Evolutionary conservation across 2,797 vertebrate species (phyloP), one percentile per base, ranked within the genome.

Genomic region (Serranus cabrilla): DNA sequence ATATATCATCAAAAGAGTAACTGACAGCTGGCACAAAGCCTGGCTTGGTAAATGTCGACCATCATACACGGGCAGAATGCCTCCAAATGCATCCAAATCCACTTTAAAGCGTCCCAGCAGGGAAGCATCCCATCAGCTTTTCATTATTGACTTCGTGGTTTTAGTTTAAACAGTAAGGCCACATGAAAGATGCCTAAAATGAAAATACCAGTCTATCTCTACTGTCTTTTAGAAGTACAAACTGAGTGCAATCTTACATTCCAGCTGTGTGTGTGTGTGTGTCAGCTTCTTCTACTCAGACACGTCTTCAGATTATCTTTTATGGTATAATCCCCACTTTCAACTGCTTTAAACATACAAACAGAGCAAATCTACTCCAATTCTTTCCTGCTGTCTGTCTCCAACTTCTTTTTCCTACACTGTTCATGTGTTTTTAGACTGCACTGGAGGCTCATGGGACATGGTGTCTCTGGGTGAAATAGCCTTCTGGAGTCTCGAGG

Each of bases 401-500:
- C 46, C 60, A 16, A 51, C 65, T 68, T 84, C 56, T 85, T 78
- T 85, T 63, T 78, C 75, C 63, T 78, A 68, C 84, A n/a, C 85
- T 85, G 65, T 87, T 71, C 83, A 57, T 93, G 82, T 93, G 84
- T 91, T 91, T 54, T 84, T 93, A 96, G 95, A 94, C 92, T 89
- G 84, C 82, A 87, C 89, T 77, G 92, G 82, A 86, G 91, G 84
- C 77, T 93, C 94, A 83, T 94, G 93, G 94, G 94, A 95, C 80
- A 90, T 93, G 92, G 92, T 93, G 87, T 93, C 91, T 85, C 91
- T 93, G 90, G 91, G 92, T 72, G 96, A 96, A 88, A 94, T 95
- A 93, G 90, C 94, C 85, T 95, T 95, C 92, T 95, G 95, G 94
- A 96, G 94, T 93, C 91, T 96, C 45, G 95, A 96, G 92, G 92